phyloP scores from a whole-genome alignment of 2,797 vertebrate species.

The Lophius americanus region DNA sequence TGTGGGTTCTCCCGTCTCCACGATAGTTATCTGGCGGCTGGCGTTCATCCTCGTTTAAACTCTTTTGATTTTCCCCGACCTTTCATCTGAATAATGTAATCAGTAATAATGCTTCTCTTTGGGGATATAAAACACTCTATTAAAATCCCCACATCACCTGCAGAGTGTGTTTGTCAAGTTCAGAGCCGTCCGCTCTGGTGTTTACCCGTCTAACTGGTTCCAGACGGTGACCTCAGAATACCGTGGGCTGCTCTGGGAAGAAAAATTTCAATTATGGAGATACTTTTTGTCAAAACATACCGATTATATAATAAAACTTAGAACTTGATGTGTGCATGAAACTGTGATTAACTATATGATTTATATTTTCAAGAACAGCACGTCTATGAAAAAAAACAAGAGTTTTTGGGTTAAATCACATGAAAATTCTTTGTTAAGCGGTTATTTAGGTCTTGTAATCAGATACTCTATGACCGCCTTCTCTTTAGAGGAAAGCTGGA shows the following conservation, averaged over 20 bases:
- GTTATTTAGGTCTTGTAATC: background rate
- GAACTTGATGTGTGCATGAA: too few relatives aligned
- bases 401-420: too few relatives aligned
- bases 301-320: background rate
- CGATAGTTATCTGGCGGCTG: background rate
- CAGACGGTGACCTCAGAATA: background rate
- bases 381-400: background rate
- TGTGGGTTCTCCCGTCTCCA: background rate
- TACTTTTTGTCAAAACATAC: too few relatives aligned
- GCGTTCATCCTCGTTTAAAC: conserved; percentile 1
- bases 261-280: too few relatives aligned
- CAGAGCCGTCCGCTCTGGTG: background rate
- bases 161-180: background rate
- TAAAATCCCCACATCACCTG: background rate
- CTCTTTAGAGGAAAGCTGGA: background rate
- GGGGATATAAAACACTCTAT: background rate
- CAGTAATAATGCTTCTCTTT: background rate
- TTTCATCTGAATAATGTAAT: background rate
- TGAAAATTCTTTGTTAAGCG: background rate
- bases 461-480: background rate
- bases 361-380: background rate
- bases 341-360: background rate
- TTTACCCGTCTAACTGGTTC: background rate
- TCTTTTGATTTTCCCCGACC: background rate
- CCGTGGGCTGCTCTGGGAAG: background rate